Evolutionary conservation across 2,888 invertebrate species (phyloP).

Genomic region (Lasioglossum figueresi): DNA sequence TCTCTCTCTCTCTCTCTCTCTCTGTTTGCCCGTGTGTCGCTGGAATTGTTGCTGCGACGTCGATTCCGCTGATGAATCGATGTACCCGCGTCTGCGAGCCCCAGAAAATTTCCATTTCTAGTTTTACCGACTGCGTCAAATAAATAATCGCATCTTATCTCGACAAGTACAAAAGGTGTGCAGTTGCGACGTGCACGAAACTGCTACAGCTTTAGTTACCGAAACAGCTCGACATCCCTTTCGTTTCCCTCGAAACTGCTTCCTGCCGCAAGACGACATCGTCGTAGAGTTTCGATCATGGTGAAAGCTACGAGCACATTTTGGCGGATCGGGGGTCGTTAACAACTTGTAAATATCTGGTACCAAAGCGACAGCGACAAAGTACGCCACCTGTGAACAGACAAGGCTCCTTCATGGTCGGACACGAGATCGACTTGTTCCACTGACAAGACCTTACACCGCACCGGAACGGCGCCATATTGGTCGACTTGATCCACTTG

Average conservation of each 20-base stretch:
- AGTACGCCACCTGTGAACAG: conserved; percentile 55
- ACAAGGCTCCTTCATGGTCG: conserved; percentile 35
- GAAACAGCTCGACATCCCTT: not conserved
- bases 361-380: conserved; percentile 53
- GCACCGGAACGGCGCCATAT: not conserved
- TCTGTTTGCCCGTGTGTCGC: not conserved
- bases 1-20: not conserved
- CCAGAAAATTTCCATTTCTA: too few relatives aligned
- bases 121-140: too few relatives aligned
- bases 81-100: not conserved
- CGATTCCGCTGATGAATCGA: not conserved
- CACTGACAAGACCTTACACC: conserved; percentile 31
- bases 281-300: conserved; percentile 14
- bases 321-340: conserved; percentile 39
- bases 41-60: conserved; percentile 3
- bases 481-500: conserved; percentile 43
- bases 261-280: not conserved
- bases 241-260: not conserved
- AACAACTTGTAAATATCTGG: conserved; percentile 62
- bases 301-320: conserved; percentile 22
- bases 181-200: not conserved
- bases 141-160: not conserved
- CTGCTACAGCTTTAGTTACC: not conserved
- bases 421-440: conserved; percentile 57
- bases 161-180: not conserved